Evolutionary conservation across 2,888 invertebrate genomes (phyloP), one percentile per base, ranked within the genome.

Genomic region (Agriopis aurantiaria): DNA sequence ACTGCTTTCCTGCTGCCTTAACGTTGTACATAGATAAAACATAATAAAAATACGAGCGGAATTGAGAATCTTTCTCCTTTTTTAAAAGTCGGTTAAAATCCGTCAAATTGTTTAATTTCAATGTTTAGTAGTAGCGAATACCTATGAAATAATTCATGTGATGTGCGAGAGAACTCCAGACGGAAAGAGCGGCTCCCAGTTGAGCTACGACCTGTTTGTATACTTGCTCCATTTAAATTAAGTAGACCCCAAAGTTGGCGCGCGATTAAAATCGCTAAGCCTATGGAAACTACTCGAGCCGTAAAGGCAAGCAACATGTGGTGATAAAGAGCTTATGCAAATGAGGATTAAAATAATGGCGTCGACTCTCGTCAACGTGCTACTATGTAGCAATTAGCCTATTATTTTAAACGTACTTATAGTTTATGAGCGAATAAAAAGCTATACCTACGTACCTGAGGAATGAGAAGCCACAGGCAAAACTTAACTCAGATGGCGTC

Each of bases 201-300:
- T 46, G 58, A 58, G 46, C 23, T 46, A 58, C 46, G 46, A 48
- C 14, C 46, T n/a, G 10, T 33, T 33, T 33, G 17, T 23, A 33
- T 55, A n/a, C 57, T 46, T 8, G 8, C 33, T 59, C 46, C 40
- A 45, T 62, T 62, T 62, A 53, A 62, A 53, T 62, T 62, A 53
- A 62, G 53, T 53, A 53, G 62, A 23, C 53, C 53, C 53, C 46
- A 62, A 62, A 62, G 62, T 62, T 62, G 23, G 60, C 12, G 12
- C 10, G 14, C 43, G 62, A 62, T 62, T 62, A 62, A 62, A 62
- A 53, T 62, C 62, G 45, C 33, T 62, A 62, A 62, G 62, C 58
- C 58, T 12, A 43, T 33, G 33, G 53, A 53, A 62, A 62, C 62
- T 62, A 53, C 14, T n/a, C 23, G n/a, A 14, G 45, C 14, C 53